A percentile compares a stretch with the other conserved stretches of the same genome.
phyloP scores from a whole-genome alignment of 2,113 vertebrate genomes.

The Melanerpes aurifrons region DNA sequence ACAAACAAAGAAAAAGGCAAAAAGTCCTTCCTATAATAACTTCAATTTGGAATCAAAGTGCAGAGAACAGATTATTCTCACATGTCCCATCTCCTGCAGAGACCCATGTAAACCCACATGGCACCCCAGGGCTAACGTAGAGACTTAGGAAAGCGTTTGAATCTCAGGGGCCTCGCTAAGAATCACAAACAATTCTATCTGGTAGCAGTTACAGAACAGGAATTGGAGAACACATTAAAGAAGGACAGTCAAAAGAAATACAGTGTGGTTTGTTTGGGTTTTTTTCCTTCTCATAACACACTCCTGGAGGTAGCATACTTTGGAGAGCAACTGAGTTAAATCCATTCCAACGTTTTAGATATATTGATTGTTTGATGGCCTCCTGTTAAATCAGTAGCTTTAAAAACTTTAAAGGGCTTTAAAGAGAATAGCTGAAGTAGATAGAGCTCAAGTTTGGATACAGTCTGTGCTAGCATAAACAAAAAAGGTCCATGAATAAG shows the following conservation, averaged over 20 bases:
- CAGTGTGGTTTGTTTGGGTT: neutral
- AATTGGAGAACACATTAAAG: neutral
- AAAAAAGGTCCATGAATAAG: neutral
- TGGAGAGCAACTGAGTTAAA: neutral
- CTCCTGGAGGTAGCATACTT: neutral
- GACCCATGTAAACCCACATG: accelerated
- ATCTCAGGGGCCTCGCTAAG: conserved; percentile 12
- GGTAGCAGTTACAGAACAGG: neutral
- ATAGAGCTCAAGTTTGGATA: neutral
- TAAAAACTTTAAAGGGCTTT: neutral
- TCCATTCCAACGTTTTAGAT: neutral
- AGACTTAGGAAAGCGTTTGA: neutral
- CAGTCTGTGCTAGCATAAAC: neutral
- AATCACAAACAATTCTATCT: neutral
- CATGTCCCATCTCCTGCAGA: neutral
- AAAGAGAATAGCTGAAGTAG: neutral
- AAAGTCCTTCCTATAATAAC: neutral
- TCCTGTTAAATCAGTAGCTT: neutral
- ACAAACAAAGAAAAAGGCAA: accelerated
- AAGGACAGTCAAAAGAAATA: neutral
- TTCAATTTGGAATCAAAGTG: conserved; percentile 22
- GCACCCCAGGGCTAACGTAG: neutral
- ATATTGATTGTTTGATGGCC: neutral
- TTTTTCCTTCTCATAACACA: neutral
- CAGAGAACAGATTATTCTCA: neutral